A percentile compares a stretch with the other conserved stretches of the same genome.
phyloP scores from a whole-genome alignment of 2,888 invertebrate genomes.

The Drosophila neonasuta region DNA sequence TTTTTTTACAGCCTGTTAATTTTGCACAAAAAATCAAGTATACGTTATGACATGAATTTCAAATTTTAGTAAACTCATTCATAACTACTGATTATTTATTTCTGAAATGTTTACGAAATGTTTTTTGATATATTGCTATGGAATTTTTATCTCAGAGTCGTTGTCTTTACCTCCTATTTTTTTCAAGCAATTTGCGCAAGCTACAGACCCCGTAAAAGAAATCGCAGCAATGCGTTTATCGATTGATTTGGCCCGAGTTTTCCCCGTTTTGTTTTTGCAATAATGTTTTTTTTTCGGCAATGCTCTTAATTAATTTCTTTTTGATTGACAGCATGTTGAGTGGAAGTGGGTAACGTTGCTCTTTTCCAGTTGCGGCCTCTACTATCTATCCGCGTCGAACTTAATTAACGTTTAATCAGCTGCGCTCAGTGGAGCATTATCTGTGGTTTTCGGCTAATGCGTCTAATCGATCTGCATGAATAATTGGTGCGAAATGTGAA shows the following conservation, averaged over 20 bases:
- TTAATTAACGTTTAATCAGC: slow-evolving; percentile 70
- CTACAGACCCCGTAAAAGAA: neutral
- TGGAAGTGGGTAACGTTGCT: neutral
- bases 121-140: no score
- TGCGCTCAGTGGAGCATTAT: slow-evolving; percentile 50
- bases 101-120: no score
- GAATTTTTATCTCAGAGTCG: neutral
- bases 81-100: no score
- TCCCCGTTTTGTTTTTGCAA: neutral
- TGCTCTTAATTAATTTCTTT: slow-evolving; percentile 55
- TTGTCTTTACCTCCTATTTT: slow-evolving; percentile 42
- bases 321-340: slow-evolving; percentile 37
- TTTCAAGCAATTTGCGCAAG: slow-evolving; percentile 44
- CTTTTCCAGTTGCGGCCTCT: slow-evolving; percentile 6
- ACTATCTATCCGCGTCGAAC: slow-evolving; percentile 20
- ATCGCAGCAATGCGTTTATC: slow-evolving; percentile 42
- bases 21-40: no score
- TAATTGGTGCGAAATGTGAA: slow-evolving; percentile 45
- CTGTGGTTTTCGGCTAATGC: slow-evolving; percentile 45
- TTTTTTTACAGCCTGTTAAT: no score
- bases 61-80: no score
- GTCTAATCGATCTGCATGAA: slow-evolving; percentile 66
- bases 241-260: slow-evolving; percentile 39
- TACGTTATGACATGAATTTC: no score
- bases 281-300: slow-evolving; percentile 18